Base-by-base conservation (phyloP, 30 jellyfish, hydroid and myxozoan species). In the Calvadosia cruxmelitensis region DNA sequence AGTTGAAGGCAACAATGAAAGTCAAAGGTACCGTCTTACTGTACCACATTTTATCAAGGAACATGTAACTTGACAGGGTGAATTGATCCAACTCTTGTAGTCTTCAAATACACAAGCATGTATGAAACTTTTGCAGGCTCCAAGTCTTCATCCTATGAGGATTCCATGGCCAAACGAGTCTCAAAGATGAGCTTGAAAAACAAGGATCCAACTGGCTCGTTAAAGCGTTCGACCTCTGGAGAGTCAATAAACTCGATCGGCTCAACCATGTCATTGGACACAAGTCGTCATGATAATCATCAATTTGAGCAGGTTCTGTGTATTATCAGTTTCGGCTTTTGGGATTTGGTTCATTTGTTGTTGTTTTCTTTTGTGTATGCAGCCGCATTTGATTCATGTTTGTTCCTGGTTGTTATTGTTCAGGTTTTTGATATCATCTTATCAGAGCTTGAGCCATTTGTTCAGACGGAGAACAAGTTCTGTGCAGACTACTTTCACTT, bases 381-480 rank as follows among this genome's bases (percentile, higher is more conserved):
- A 2, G 10, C 3, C 0, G 26, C 29, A 27, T 31, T 71, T 34
- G 24, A 0, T 70, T 27, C 73, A 1, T 23, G 29, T 42, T 1
- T 27, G 49, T 49, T 72, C 3, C 1, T 49, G 27, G 2, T 31
- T n/a, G n/a, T n/a, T n/a, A n/a, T n/a, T n/a, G n/a, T n/a, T n/a
- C n/a, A 86, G 96, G 94, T 86, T 0, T 72, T 86, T 36, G 96
- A 86, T 79, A 49, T 82, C 2, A 63, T 86, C 35, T 64, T 86
- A 50, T 74, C 94, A 5, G 96, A 86, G 53, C 29, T 86, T 49
- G 96, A 86, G 51, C 96, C 96, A n/a, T 86, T 70, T 70, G 82
- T 86, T 0, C 34, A 67, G 76, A 84, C 94, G 0, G 96, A 86
- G 70, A 93, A 86, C 67, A 88, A 86, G 1, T 86, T 86, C 66